Conservation (phyloP, 2,888 invertebrate species). For the Rosalia funebris region DNA sequence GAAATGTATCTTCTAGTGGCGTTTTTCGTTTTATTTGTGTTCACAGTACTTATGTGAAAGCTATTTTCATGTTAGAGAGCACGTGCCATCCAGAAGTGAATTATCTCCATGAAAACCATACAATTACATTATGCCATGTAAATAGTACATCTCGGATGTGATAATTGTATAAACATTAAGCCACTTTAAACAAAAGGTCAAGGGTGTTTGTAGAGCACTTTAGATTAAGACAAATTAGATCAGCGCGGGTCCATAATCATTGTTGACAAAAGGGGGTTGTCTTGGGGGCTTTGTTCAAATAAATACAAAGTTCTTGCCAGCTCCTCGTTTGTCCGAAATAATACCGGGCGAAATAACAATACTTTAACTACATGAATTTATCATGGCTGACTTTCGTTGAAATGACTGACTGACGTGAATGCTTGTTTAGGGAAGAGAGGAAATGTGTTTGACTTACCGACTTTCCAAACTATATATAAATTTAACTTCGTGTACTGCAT, state of each 20-base stretch:
- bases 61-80: no score
- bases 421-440: conserved; percentile 24
- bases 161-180: conserved; percentile 23
- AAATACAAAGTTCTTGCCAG: conserved; percentile 23
- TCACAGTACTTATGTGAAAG: no score
- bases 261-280: conserved; percentile 24
- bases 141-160: conserved; percentile 1
- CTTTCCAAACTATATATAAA: conserved; percentile 28
- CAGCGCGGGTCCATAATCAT: conserved; percentile 28
- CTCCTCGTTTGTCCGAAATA: conserved; percentile 19
- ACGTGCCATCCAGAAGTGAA: no score
- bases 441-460: conserved; percentile 25
- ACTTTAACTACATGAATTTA: conserved; percentile 28
- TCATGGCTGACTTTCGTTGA: conserved; percentile 23
- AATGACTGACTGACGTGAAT: conserved; percentile 25
- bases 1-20: no score
- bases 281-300: conserved; percentile 21
- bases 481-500: conserved; percentile 21
- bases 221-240: conserved; percentile 49
- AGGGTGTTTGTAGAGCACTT: conserved; percentile 45
- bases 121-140: background rate
- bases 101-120: background rate
- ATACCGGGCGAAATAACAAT: conserved; percentile 24
- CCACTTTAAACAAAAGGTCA: conserved; percentile 38
- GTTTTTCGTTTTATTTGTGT: no score